Evolutionary conservation across 1,140 invertebrate genomes (phyloP), one percentile per base, ranked within the genome.

Genomic region (Delia radicum): DNA sequence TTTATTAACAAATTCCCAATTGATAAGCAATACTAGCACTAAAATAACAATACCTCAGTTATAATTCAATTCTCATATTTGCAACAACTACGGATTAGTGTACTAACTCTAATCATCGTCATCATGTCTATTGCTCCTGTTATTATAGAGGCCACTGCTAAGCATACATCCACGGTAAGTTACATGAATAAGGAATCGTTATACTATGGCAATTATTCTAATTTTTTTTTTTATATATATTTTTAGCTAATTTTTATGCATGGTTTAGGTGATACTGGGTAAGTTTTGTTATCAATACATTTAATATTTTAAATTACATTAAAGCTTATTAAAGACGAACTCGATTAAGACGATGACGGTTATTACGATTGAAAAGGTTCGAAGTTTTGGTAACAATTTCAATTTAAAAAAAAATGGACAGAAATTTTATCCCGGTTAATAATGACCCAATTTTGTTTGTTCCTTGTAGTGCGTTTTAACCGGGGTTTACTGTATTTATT

Each of bases 91-190:
- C 37, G 37, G 12, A 42, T 15, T 42, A 42, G 37, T 42, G 12
- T 2, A 15, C n/a, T 42, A 5, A 42, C 12, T 42, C 3, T 21
- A 10, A 55, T 21, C 21, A 24, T 21, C 48, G 7, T 10, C 71
- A 79, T 76, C 27, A 90, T 90, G 89, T 87, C 90, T 78, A 87
- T 88, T 73, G 91, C 90, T 85, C 93, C 93, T 75, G 93, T 94
- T 75, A 90, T 94, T 81, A 90, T 94, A 78, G 89, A 92, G 77
- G 92, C 93, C 76, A 91, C 92, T 65, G 90, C 90, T 75, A 93
- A 92, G 88, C 93, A 94, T 79, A 93, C 93, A 10, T 92, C 93
- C 21, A 94, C 93, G 81, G 93, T 94, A 87, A 90, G 90, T 88
- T 74, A 21, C 27, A 0, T 5, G 18, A 33, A 29, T 28, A 24